Conservation (phyloP, 1,140 invertebrate genomes). For the Trinorchestia longiramus region DNA sequence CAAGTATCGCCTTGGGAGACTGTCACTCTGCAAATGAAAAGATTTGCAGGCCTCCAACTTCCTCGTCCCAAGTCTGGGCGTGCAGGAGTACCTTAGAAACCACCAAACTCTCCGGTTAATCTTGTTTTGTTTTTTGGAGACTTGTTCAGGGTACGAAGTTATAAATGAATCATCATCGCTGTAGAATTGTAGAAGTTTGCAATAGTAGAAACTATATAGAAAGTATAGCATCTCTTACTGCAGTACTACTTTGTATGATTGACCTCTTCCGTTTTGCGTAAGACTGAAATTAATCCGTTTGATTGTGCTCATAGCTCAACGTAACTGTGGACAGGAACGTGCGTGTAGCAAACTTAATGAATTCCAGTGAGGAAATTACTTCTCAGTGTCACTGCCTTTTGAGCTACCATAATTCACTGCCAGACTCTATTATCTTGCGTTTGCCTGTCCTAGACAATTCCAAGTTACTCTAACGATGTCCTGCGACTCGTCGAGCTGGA, state of each 20-base stretch:
- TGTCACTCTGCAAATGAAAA: background rate
- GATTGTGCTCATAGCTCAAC: too few relatives aligned
- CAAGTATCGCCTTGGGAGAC: background rate
- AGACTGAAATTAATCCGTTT: too few relatives aligned
- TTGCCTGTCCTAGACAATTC: too few relatives aligned
- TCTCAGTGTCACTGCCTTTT: too few relatives aligned
- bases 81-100: background rate
- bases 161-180: background rate
- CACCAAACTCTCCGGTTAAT: background rate
- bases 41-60: background rate
- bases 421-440: too few relatives aligned
- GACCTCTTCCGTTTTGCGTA: too few relatives aligned
- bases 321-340: too few relatives aligned
- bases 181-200: background rate
- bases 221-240: background rate
- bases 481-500: too few relatives aligned
- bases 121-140: background rate
- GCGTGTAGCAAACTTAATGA: too few relatives aligned
- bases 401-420: too few relatives aligned
- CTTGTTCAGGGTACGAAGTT: background rate
- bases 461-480: too few relatives aligned
- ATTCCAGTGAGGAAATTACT: too few relatives aligned
- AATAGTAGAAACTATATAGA: background rate
- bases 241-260: background rate
- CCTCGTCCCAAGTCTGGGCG: background rate